Conservation (phyloP, 1,140 invertebrate species). For the Cotesia vestalis region DNA sequence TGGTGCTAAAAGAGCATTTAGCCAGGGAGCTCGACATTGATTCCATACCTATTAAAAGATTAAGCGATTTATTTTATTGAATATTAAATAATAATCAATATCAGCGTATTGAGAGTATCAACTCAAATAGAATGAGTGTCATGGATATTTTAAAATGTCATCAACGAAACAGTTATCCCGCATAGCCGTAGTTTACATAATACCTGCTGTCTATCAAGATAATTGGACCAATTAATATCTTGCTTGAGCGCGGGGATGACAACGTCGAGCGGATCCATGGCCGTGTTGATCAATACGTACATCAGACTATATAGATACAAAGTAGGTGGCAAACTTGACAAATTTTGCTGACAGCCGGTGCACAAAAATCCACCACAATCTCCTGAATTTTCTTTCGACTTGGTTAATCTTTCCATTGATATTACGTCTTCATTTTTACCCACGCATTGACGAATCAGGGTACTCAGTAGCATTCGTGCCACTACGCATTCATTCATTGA, state of each 20-base stretch:
- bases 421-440: constrained; percentile 41
- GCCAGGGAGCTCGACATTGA: constrained; percentile 77
- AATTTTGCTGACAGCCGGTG: constrained; percentile 59
- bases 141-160: neutral
- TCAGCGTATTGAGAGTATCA: neutral
- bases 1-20: constrained; percentile 73
- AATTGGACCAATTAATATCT: constrained; percentile 71
- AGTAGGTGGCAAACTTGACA: constrained; percentile 45
- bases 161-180: neutral
- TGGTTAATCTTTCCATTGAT: constrained; percentile 6
- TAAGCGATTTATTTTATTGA: neutral
- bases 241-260: constrained; percentile 72
- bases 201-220: constrained; percentile 78
- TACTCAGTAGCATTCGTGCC: constrained; percentile 53
- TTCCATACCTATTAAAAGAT: constrained; percentile 74
- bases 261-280: constrained; percentile 69
- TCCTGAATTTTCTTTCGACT: constrained; percentile 34
- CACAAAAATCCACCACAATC: constrained; percentile 75
- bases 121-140: constrained; percentile 1
- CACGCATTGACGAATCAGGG: constrained; percentile 46
- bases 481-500: constrained; percentile 72
- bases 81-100: neutral
- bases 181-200: neutral
- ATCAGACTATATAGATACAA: constrained; percentile 55
- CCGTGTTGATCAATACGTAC: constrained; percentile 68